A percentile compares a stretch with the other conserved stretches of the same genome.
Evolutionary conservation across 2,888 invertebrate species (phyloP).

Genomic region (Boloria euphrosyne): DNA sequence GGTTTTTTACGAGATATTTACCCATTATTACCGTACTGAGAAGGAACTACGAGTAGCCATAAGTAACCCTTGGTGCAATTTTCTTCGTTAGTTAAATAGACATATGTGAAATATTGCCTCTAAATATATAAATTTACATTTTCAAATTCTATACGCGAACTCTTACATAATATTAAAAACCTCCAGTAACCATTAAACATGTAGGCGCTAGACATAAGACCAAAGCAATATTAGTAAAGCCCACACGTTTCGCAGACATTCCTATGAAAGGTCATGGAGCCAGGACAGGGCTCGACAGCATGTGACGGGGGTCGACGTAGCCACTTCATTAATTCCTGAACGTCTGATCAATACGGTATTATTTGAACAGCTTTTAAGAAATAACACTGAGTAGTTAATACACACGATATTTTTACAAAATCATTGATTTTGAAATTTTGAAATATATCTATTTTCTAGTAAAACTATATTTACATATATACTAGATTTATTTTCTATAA

Average conservation of each 20-base stretch:
- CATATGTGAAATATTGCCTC: no score
- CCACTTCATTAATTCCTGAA: slow-evolving; percentile 80
- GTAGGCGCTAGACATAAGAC: slow-evolving; percentile 34
- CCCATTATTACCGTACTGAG: no score
- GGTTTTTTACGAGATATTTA: no score
- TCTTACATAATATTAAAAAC: not conserved
- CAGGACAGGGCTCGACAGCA: slow-evolving; percentile 52
- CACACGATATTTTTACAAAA: not conserved
- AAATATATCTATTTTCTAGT: not conserved
- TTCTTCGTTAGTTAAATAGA: no score
- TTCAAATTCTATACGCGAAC: no score
- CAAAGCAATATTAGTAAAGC: slow-evolving; percentile 43
- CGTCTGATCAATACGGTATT: slow-evolving; percentile 64
- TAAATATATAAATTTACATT: no score
- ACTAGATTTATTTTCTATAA: no score
- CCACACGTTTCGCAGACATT: slow-evolving; percentile 72
- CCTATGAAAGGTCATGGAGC: slow-evolving; percentile 59
- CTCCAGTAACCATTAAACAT: slow-evolving; percentile 13
- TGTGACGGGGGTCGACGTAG: slow-evolving; percentile 78
- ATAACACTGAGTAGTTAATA: not conserved
- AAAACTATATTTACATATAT: no score
- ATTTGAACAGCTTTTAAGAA: slow-evolving; percentile 21
- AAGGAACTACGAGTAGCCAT: no score
- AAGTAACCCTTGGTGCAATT: no score
- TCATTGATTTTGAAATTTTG: not conserved